Percentiles rank a stretch among this genome's conserved stretches.
Conservation (phyloP, 2,888 invertebrate genomes). For the Ormyrus pomaceus region DNA sequence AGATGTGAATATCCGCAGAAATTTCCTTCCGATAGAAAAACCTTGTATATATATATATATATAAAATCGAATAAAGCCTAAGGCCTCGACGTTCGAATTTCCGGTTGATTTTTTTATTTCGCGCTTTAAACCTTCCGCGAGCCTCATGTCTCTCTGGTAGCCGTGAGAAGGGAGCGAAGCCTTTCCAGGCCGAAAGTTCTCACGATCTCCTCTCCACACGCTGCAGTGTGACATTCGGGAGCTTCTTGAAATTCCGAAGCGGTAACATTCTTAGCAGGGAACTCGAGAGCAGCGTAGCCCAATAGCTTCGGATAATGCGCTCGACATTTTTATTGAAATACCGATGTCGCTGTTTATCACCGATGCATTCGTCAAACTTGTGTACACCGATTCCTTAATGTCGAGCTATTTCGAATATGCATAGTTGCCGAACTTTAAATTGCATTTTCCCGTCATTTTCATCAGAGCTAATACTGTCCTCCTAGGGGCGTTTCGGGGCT, state of each 20-base stretch:
- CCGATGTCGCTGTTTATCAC: slow-evolving; percentile 30
- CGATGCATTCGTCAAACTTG: too few species aligned
- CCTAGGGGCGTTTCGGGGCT: too few species aligned
- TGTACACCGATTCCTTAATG: too few species aligned
- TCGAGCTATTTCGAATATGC: slow-evolving; percentile 13
- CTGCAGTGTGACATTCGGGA: slow-evolving; percentile 12
- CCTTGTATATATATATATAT: too few species aligned
- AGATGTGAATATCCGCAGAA: too few species aligned
- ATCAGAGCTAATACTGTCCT: too few species aligned
- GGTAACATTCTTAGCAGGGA: slow-evolving; percentile 31
- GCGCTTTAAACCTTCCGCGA: slow-evolving; percentile 46
- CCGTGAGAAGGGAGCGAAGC: slow-evolving; percentile 62
- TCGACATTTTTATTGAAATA: slow-evolving; percentile 41
- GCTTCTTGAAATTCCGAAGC: slow-evolving; percentile 35
- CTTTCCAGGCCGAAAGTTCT: slow-evolving; percentile 56
- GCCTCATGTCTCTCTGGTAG: slow-evolving; percentile 62
- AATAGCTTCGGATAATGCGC: slow-evolving; percentile 33
- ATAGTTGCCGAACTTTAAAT: too few species aligned
- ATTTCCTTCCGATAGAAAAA: too few species aligned
- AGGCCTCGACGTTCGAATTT: neutral
- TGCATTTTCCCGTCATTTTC: too few species aligned
- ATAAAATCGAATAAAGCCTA: too few species aligned
- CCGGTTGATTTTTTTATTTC: slow-evolving; percentile 7
- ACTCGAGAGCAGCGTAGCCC: neutral
- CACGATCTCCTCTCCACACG: slow-evolving; percentile 39